Evolutionary conservation across 2,113 vertebrate species (phyloP), one percentile per base, ranked within the genome.

Genomic region (Amphiprion ocellaris): DNA sequence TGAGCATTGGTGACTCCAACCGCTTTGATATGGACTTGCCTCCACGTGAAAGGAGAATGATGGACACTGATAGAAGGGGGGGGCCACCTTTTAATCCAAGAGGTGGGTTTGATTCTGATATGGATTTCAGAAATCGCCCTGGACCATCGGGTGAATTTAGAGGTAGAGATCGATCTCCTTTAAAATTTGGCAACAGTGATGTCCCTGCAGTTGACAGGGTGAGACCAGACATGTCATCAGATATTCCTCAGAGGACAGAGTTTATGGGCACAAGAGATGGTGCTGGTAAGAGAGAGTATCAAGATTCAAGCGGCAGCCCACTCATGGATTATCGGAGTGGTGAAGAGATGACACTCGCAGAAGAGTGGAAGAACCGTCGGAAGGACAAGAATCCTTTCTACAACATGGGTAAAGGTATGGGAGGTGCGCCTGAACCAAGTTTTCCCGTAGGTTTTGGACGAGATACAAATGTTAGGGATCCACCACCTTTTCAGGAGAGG

Each of bases 81-180:
- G 89, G 95, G 19, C 94, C 95, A 78, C 89, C 95, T 14, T 82
- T 93, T 41, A 92, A 91, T 83, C 64, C 83, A 33, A 94, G 94
- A 89, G 93, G 90, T 54, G 89, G 89, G 72, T 96, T 95, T 93
- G 90, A 94, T 30, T 94, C 94, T 46, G 93, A 97, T 89, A 93
- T 95, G 92, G 96, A 98, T 91, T 96, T 97, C 89, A 95, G 96
- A 89, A 96, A 96, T 64, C 97, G 95, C 41, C 95, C 95, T 52
- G 94, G 94, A 80, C 93, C 95, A 58, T 74, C 94, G 2, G 28
- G 89, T 88, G 96, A 98, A 81, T 93, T 93, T 55, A 82, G 83
- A 70, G 84, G 65, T 74, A 93, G 94, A 72, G 94, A 95, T 30
- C 84, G 90, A 33, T 94, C 95, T 61, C 93, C 94, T 16, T 70